These are phyloP conservation scores for Bombus waltoni DNA, from an alignment of 1,140 invertebrate species.

Conservation along the genomic window DNA sequence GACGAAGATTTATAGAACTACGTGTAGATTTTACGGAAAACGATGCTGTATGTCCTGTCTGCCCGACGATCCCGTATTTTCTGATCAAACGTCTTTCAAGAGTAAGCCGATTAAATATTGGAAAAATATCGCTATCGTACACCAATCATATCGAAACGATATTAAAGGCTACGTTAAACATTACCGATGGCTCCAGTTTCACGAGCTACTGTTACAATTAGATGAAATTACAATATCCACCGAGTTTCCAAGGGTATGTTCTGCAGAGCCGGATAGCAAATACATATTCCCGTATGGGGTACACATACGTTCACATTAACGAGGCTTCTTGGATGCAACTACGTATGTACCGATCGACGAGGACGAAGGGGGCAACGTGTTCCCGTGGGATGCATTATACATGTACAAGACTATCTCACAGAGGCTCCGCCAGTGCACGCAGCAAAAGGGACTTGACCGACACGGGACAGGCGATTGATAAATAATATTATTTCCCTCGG, in stretches of 20 bases:
- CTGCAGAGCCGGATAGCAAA: background rate
- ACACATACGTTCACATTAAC: conserved; percentile 19
- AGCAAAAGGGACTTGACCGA: conserved; percentile 10
- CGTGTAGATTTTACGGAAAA: background rate
- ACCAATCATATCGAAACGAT: background rate
- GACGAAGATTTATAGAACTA: conserved; percentile 34
- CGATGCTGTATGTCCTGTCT: no score
- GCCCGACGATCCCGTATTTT: background rate
- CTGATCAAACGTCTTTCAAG: background rate
- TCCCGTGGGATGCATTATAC: conserved; percentile 58
- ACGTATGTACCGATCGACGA: conserved; percentile 27
- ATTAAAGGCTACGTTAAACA: background rate
- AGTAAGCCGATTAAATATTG: background rate
- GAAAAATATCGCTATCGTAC: background rate
- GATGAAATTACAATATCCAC: background rate
- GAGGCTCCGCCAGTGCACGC: background rate
- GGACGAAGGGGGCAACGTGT: conserved; percentile 7
- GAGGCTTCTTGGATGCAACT: conserved; percentile 40
- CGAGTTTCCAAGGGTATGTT: background rate
- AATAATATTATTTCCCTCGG: conserved; percentile 61
- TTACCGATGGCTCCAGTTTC: background rate
- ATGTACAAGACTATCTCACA: conserved; percentile 20
- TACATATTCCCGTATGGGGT: background rate
- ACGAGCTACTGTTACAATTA: background rate
- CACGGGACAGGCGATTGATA: conserved; percentile 53